Base-by-base conservation (phyloP, 2,113 vertebrate genomes). In the Podarcis cretensis region DNA sequence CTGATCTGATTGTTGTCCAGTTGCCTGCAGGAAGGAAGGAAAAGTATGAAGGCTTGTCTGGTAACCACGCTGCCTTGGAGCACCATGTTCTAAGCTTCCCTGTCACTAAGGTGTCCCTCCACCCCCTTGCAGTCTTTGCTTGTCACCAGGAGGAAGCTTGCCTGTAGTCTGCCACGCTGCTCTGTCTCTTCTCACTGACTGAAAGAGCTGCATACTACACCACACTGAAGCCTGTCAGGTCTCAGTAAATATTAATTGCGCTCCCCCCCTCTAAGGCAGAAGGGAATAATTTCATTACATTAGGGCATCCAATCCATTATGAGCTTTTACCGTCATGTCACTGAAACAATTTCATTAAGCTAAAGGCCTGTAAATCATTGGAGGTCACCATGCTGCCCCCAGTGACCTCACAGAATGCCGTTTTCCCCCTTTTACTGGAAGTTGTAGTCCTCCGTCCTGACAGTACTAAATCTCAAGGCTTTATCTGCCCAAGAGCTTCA, bases 281-380 rank as follows among this genome's bases (percentile, higher is more conserved):
- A 98, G 98, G 98, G 98, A 99, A 98, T 99, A 99, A 99, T 99
- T 99, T 99, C 98, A 99, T 99, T 99, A 99, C 98, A 99, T 99
- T 99, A 99, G 98, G 98, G 98, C 98, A 98, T 97, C 98, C 98
- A 99, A 99, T 99, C 99, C 98, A 99, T 99, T 99, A 99, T 98
- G 97, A 98, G 98, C 98, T 99, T 99, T 99, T 99, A 99, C 99
- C 97, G 97, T 98, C 98, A 99, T 99, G 98, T 98, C 98, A 99
- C 97, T 98, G 98, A 98, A 99, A 99, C 99, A 99, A 99, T 99
- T 99, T 99, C 98, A 99, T 99, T 99, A 99, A 99, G 98, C 98
- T 98, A 98, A 98, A 98, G 98, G 97, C 98, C 97, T 97, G 98
- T 99, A 99, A 99, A 99, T 99, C 99, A 99, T 96, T 97, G 95